Conservation (phyloP, 2,797 vertebrate species). For the Fratercula arctica region DNA sequence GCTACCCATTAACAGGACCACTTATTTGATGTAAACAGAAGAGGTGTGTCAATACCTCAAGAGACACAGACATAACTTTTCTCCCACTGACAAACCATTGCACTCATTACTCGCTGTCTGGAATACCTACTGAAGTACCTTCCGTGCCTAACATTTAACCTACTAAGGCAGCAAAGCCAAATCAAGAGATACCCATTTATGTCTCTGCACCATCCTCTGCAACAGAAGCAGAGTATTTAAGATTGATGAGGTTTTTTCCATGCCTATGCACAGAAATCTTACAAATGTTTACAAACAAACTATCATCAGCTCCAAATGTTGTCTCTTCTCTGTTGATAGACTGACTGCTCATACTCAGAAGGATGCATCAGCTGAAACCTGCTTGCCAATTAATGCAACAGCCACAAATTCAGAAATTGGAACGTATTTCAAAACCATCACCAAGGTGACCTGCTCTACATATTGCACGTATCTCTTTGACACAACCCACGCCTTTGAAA, state of each 20-base stretch:
- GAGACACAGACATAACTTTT: background rate
- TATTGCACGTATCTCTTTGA: background rate
- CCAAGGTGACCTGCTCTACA: slow-evolving; percentile 16
- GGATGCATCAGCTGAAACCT: background rate
- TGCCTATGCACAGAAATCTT: background rate
- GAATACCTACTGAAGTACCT: background rate
- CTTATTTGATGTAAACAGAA: background rate
- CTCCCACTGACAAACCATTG: background rate
- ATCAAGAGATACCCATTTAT: background rate
- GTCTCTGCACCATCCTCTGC: background rate
- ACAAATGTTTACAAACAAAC: slow-evolving; percentile 29
- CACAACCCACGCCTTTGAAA: slow-evolving; percentile 39
- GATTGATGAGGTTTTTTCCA: background rate
- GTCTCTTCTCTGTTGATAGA: background rate
- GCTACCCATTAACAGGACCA: background rate
- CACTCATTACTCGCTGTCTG: background rate
- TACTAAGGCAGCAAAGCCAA: background rate
- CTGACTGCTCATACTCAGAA: background rate
- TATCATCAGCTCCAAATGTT: background rate
- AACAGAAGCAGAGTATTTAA: background rate
- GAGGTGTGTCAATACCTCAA: background rate
- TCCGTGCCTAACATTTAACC: background rate
- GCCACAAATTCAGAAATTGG: slow-evolving; percentile 3
- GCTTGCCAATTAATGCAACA: slow-evolving; percentile 1
- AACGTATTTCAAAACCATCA: slow-evolving; percentile 23